Base-by-base conservation (phyloP, 2,113 vertebrate genomes). In the Pteropus alecto region DNA sequence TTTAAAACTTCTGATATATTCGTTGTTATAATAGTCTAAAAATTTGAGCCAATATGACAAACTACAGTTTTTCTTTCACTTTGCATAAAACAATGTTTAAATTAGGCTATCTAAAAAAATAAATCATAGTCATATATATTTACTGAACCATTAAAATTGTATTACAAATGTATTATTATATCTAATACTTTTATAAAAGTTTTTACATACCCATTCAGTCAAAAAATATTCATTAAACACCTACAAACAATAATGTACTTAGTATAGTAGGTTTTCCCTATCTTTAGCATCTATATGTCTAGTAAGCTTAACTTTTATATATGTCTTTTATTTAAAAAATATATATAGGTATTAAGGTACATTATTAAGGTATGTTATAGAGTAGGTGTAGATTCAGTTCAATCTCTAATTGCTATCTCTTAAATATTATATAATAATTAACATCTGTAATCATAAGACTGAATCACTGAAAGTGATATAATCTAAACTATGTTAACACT, bases 1-100 rank as follows among this genome's bases (percentile, higher is more conserved):
- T 79, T 90, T 87, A 88, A 94, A 92, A 90, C 21, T 73, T 89
- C 35, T 73, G 33, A 89, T 89, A 13, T 38, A 91, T 92, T 82
- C 54, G 38, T 77, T 84, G 24, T 67, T 94, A n/a, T 14, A 87
- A 90, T 12, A 48, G 77, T 68, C 18, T 60, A 84, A 67, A 58
- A 85, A 87, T 24, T 85, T 87, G 51, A 94, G 24, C 11, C 30
- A 73, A 63, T 48, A 61, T 21, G 14, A 26, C 78, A 5, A 90
- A 56, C 38, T 74, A 84, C 1, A 87, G 41, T 60, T 92, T 82
- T 73, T 65, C 2, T 93, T 85, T 93, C 61, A 91, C 13, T 93
- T 63, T 67, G 12, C 13, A 73, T 11, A n/a, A n/a, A 92, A 93
- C 7, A 94, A 48, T 5, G 35, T 61, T 90, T 85, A 60, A 88